phyloP scores from a whole-genome alignment of 2,797 vertebrate genomes.

The Lepus oiostolus region DNA sequence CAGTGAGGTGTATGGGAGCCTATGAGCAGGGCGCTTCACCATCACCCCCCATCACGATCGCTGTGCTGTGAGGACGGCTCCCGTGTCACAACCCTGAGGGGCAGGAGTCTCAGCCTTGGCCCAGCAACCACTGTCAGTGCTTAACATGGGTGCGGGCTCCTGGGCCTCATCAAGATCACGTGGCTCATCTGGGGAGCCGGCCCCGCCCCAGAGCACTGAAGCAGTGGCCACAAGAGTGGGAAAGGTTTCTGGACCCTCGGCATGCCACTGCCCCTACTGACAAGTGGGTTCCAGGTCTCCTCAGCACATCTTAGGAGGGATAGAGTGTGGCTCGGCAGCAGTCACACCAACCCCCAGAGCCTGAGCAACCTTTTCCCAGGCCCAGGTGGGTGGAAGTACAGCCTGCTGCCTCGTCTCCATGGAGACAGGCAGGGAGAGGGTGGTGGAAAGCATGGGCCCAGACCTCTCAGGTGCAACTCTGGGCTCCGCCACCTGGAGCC shows the following conservation, averaged over 20 bases:
- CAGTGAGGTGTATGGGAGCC: neutral
- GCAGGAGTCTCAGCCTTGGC: neutral
- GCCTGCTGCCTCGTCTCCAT: conserved; percentile 71
- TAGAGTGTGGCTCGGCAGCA: neutral
- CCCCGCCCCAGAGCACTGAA: neutral
- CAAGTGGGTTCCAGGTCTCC: neutral
- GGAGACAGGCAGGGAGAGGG: conserved; percentile 62
- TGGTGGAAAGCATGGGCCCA: conserved; percentile 41
- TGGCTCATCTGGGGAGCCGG: neutral
- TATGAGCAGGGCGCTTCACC: neutral
- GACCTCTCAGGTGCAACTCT: conserved; percentile 65
- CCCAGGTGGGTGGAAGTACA: conserved; percentile 75
- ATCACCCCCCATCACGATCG: neutral
- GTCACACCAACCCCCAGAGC: neutral
- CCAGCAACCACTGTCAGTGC: neutral
- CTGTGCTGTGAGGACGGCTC: neutral
- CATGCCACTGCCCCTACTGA: neutral
- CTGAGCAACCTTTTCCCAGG: conserved; percentile 68
- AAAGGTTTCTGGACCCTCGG: neutral
- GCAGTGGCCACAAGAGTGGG: neutral
- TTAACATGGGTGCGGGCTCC: neutral
- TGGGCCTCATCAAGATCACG: neutral
- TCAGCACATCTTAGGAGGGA: neutral
- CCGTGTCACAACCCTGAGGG: neutral
- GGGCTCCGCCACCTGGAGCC: conserved; percentile 10